Evolutionary conservation across 1,140 invertebrate species (phyloP), one percentile per base, ranked within the genome.

Genomic region (Drosophila lowei): DNA sequence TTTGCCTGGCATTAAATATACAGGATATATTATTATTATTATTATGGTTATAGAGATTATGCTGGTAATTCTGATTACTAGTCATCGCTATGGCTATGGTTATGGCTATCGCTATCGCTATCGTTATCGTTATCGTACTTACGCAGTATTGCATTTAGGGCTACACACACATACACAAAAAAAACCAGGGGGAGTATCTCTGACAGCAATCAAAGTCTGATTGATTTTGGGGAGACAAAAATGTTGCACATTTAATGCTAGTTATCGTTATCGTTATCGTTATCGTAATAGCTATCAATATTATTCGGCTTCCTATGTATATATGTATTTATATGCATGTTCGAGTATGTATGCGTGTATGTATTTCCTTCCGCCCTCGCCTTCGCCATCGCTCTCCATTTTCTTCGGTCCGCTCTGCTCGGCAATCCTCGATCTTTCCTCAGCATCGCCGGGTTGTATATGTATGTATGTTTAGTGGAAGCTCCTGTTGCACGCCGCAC

Each of bases 401-500:
- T 11, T 3, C 13, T 6, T 18, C 8, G 13, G 6, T 47, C 30
- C 16, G 47, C 49, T 56, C 41, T 44, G 21, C 54, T 44, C 42
- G 38, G 30, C 11, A 34, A 42, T 44, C 47, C 30, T 53, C 34
- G 23, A 21, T 13, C 23, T 25, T 34, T 53, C 23, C 30, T 44
- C 46, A 50, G 49, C 49, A 67, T 42, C 55, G 54, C 55, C 43
- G 42, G 50, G 18, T 50, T 46, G 11, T 65, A 50, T 79, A 63
- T 86, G 72, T 77, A 90, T 83, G 71, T 30, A 8, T 28, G 23
- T 84, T 90, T 86, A 90, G 72, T 90, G 89, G 89, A 90, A 90
- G 89, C 89, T 90, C 89, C 78, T 90, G 89, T 90, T 90, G 78
- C 89, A 80, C 78, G 78, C 74, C 74, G 65, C 64, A 73, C 68